Percentiles rank a stretch among this genome's conserved stretches.
Evolutionary conservation across 2,888 invertebrate species (phyloP).

Genomic region (Micoletzkya japonica): DNA sequence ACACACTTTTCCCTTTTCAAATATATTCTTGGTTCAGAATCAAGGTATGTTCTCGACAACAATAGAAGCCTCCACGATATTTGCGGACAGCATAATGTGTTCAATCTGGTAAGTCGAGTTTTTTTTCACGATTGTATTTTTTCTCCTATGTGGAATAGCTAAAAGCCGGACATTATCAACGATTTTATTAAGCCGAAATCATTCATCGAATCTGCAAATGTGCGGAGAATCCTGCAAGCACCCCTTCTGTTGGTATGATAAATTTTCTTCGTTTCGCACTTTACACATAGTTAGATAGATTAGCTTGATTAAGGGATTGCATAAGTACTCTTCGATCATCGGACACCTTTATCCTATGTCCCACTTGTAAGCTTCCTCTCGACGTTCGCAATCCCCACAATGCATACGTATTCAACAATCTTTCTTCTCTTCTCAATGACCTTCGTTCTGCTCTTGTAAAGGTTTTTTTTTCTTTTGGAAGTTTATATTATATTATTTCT

Average conservation of each 20-base stretch:
- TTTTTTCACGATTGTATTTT: too few species aligned
- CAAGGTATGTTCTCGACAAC: constrained; percentile 13
- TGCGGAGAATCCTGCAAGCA: constrained; percentile 22
- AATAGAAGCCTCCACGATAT: constrained; percentile 4
- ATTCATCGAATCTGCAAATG: constrained; percentile 14
- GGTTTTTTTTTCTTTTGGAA: background rate
- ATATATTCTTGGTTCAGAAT: background rate
- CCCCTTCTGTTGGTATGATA: constrained; percentile 24
- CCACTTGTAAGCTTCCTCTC: constrained; percentile 16
- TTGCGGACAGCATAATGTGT: constrained; percentile 1
- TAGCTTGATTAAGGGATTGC: constrained; percentile 13
- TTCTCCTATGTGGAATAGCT: background rate
- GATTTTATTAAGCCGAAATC: background rate
- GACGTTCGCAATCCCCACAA: constrained; percentile 11
- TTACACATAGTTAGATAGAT: too few species aligned
- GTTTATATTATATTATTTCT: background rate
- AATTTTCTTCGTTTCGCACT: too few species aligned
- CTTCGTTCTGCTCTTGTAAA: constrained; percentile 8
- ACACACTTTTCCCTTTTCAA: background rate
- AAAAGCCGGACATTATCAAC: background rate
- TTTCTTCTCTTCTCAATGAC: constrained; percentile 2
- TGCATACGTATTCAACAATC: constrained; percentile 23
- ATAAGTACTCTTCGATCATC: background rate
- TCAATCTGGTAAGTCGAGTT: constrained; percentile 7
- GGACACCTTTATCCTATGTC: constrained; percentile 18